These are phyloP conservation scores for Argyresthia goedartella DNA, from an alignment of 2,888 invertebrate genomes.

Conservation along the genomic window DNA sequence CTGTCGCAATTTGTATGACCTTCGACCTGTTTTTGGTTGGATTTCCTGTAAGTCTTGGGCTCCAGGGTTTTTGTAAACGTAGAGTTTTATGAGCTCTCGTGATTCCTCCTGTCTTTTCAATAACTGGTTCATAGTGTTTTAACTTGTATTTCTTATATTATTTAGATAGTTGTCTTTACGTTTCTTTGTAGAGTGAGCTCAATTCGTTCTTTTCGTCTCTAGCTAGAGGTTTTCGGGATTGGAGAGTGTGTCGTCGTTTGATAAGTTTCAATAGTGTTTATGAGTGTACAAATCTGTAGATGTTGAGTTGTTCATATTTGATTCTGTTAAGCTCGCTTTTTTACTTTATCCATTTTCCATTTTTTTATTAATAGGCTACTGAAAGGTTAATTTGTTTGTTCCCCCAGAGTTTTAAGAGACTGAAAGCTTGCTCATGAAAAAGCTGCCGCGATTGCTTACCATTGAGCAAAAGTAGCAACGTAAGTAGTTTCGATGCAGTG, in stretches of 20 bases:
- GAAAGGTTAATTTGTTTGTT: neutral
- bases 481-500: neutral
- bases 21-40: neutral
- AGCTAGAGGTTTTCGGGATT: neutral
- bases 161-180: neutral
- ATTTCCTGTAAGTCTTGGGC: neutral
- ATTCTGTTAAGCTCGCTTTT: neutral
- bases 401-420: neutral
- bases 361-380: neutral
- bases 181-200: neutral
- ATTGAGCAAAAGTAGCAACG: neutral
- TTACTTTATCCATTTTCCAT: neutral
- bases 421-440: neutral
- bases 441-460: neutral
- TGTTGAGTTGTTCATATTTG: neutral
- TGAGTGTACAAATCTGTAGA: neutral
- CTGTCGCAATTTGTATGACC: too few species aligned
- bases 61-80: neutral
- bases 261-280: neutral
- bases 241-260: too few species aligned
- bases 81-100: neutral
- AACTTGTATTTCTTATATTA: neutral
- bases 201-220: neutral
- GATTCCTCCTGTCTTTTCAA: neutral
- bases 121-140: neutral